Evolutionary conservation across 1,140 invertebrate species (phyloP), one percentile per base, ranked within the genome.

Genomic region (Cyclargus thomasi): DNA sequence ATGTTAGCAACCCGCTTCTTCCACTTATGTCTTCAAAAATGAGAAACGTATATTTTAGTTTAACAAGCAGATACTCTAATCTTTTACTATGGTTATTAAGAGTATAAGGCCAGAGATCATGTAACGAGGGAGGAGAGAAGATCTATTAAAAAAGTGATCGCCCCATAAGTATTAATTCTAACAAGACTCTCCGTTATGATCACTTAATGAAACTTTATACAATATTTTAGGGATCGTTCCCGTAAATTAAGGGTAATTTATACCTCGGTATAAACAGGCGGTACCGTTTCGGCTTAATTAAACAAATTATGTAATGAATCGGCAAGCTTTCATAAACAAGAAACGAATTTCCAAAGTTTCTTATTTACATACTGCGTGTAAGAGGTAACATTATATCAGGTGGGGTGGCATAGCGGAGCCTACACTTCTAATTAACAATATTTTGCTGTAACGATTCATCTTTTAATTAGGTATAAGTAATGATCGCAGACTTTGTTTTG

Each of bases 161-260:
- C 10, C 14, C 22, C 10, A 20, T 59, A 59, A 18, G 22, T n/a
- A 17, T 36, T 36, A 36, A 1, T 57, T 17, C 55, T 62, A 63
- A 65, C 70, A 67, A 68, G 68, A 69, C 71, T 65, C 69, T 67
- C 65, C 71, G 69, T 81, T 85, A 85, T 80, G 81, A 85, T 78
- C 65, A 70, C 72, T 76, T 77, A 83, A 82, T 83, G 82, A 86
- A 85, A 85, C 78, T 86, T 82, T 81, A 82, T 78, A 85, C 85
- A 83, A 84, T 86, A 85, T 88, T 88, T 88, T 83, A 82, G 79
- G 79, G 81, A 84, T 82, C 83, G 78, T 79, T 85, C 81, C 77
- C 82, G 70, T 80, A 86, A 86, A 86, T 88, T 86, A 88, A 83
- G 84, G 81, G 79, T 86, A 85, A 88, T 88, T 86, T 88, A 85